Evolutionary conservation across 2,797 vertebrate species (phyloP).

Genomic region (Dendrocincla tyrannina): DNA sequence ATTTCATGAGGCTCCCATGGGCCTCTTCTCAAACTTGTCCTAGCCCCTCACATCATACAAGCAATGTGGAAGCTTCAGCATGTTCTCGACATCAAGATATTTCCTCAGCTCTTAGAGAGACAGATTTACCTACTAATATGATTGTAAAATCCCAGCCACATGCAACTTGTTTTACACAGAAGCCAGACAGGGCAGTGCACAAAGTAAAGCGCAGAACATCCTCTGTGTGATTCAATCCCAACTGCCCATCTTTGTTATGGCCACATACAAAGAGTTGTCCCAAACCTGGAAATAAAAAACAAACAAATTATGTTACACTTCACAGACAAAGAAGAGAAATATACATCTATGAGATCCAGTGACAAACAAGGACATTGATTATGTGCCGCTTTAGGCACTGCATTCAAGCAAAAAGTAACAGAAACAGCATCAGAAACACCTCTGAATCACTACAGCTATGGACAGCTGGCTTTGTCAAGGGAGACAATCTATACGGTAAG

Average conservation of each 20-base stretch:
- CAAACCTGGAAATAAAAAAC: slow-evolving; percentile 66
- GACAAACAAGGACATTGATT: neutral
- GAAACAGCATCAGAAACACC: neutral
- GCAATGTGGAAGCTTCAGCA: neutral
- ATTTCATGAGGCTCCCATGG: neutral
- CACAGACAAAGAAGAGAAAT: neutral
- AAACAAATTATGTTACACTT: neutral
- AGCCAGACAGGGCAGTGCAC: slow-evolving; percentile 73
- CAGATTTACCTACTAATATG: slow-evolving; percentile 81
- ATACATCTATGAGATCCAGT: neutral
- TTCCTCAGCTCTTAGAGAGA: neutral
- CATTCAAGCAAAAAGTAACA: neutral
- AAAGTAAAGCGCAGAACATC: slow-evolving; percentile 79
- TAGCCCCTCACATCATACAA: neutral
- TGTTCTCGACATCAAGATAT: neutral
- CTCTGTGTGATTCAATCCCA: slow-evolving; percentile 84
- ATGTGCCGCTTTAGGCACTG: neutral
- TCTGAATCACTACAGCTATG: neutral
- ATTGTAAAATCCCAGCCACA: slow-evolving; percentile 97
- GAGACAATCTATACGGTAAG: neutral
- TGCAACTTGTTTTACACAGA: slow-evolving; percentile 79
- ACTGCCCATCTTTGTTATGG: slow-evolving; percentile 88
- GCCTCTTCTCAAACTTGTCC: neutral
- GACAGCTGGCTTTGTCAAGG: neutral
- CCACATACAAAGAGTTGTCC: slow-evolving; percentile 89